phyloP scores from a whole-genome alignment of 2,888 invertebrate species.

The Harpalus rubripes region DNA sequence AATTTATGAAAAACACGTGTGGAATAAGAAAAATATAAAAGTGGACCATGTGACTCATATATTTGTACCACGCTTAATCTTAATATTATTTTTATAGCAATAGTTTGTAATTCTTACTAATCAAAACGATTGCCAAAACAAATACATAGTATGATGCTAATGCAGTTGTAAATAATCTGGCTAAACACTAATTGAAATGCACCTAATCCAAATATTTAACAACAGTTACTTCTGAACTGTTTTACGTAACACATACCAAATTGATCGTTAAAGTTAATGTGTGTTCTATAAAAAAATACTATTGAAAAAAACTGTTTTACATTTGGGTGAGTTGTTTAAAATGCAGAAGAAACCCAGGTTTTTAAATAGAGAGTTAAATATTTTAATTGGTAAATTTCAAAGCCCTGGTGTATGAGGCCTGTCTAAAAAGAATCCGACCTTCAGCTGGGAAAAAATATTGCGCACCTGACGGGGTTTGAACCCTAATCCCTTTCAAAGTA shows the following conservation, averaged over 20 bases:
- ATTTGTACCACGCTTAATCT: background rate
- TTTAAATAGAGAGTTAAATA: too few relatives aligned
- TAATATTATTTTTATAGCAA: background rate
- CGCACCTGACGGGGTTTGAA: too few relatives aligned
- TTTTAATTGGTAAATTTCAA: too few relatives aligned
- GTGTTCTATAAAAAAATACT: too few relatives aligned
- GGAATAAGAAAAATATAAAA: background rate
- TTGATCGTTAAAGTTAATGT: background rate
- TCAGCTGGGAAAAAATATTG: too few relatives aligned
- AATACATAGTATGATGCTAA: background rate
- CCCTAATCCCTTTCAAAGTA: too few relatives aligned
- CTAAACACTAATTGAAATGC: background rate
- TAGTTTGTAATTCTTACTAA: constrained; percentile 8
- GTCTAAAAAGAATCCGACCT: too few relatives aligned
- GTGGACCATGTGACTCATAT: background rate
- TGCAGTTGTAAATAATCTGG: background rate
- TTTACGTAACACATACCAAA: background rate
- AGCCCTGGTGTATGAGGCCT: too few relatives aligned
- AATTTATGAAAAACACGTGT: background rate
- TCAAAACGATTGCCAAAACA: background rate
- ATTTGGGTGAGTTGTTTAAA: too few relatives aligned
- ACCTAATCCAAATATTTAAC: background rate
- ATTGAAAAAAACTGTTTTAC: too few relatives aligned
- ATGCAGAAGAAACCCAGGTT: too few relatives aligned
- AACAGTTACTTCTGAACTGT: background rate